Base-by-base conservation (phyloP, 2,888 invertebrate genomes). In the Syrista parreyssii region DNA sequence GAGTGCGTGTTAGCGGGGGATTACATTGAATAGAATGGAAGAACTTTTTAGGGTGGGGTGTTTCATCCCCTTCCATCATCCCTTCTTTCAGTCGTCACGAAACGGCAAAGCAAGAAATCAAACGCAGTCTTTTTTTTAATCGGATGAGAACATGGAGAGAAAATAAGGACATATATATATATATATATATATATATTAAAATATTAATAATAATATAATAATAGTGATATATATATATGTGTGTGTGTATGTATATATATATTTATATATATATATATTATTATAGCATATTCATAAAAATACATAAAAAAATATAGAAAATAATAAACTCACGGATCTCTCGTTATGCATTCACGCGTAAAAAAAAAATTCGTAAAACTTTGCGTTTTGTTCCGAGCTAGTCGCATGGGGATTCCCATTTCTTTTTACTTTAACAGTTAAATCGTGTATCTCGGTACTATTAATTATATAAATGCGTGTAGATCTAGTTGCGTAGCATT, bases 241-340 rank as follows among this genome's bases (percentile, higher is more conserved):
- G 40, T 40, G 15, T 40, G 40, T 12, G 40, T 15, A 15, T 40
- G 40, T 40, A 15, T 40, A 15, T 40, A 35, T 35, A 36, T 36
- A 15, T 40, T 15, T 40, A 4, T 40, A 68, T 76, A 76, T 76
- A 55, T 73, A 73, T 68, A 88, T 88, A 88, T 40, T 88, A 88
- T 88, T 88, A 88, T 89, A 89, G 89, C 89, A 87, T 88, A 85
- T 90, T 84, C 89, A 84, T 90, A 91, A 90, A 91, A 91, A 90
- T 91, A 91, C 89, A 91, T 91, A 91, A 90, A 91, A 91, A 91
- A 91, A 91, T 91, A 91, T 90, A 91, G 90, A 91, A 91, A 91
- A 90, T 90, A 91, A 91, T 91, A 91, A 91, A 88, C 89, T 89
- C 86, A 87, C 86, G 86, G 84, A 83, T 85, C 86, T 83, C 83